phyloP scores from a whole-genome alignment of 2,888 invertebrate species.

The Tholera decimalis region DNA sequence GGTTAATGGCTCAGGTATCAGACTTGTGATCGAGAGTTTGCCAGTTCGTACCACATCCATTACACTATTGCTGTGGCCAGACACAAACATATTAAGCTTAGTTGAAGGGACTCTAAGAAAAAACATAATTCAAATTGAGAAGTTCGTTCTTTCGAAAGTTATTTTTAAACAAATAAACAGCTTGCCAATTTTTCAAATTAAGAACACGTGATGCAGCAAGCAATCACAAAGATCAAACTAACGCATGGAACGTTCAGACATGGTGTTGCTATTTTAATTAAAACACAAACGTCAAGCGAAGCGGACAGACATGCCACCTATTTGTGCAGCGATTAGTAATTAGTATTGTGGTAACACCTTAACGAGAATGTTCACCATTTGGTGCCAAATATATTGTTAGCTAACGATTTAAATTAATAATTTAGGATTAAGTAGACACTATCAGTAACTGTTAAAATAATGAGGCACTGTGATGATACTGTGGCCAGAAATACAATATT shows the following conservation, averaged over 20 bases:
- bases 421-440: not conserved
- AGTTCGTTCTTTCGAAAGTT: not conserved
- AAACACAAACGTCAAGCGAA: conserved; percentile 25
- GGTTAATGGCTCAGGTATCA: too few relatives aligned
- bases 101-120: too few relatives aligned
- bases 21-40: too few relatives aligned
- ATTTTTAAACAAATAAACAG: not conserved
- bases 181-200: not conserved
- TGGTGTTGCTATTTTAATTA: conserved; percentile 50
- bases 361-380: not conserved
- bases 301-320: conserved; percentile 23
- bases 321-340: conserved; percentile 45
- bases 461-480: too few relatives aligned
- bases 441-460: too few relatives aligned
- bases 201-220: not conserved
- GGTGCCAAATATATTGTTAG: conserved; percentile 14
- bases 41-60: too few relatives aligned
- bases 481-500: too few relatives aligned
- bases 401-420: conserved; percentile 1
- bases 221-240: conserved; percentile 1
- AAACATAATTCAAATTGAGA: not conserved
- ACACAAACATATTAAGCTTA: not conserved
- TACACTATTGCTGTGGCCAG: too few relatives aligned
- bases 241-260: conserved; percentile 7
- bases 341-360: conserved; percentile 34